These are phyloP conservation scores for Diadema setosum DNA, from an alignment of 35 echinoderm and acorn worm genomes.

Conservation along the genomic window DNA sequence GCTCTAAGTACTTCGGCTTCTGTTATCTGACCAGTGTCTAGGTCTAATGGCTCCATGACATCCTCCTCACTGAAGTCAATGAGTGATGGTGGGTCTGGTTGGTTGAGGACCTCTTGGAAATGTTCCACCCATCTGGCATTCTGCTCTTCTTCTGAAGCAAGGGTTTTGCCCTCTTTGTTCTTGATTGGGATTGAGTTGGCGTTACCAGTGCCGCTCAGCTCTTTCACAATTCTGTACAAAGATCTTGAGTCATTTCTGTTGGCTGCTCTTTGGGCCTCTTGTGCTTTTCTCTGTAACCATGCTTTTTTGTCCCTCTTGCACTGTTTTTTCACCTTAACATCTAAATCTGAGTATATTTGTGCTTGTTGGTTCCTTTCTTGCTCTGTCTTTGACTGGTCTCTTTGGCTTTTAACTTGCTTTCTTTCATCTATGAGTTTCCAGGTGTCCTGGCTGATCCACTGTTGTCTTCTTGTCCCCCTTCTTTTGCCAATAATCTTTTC, in stretches of 20 bases:
- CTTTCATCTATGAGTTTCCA: too few species aligned
- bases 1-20: slow-evolving; percentile 10
- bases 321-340: too few species aligned
- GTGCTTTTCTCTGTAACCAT: too few species aligned
- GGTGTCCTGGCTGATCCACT: too few species aligned
- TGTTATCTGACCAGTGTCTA: neutral
- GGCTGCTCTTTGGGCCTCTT: too few species aligned
- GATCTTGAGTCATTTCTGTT: neutral
- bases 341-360: too few species aligned
- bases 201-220: neutral
- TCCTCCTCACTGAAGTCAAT: neutral
- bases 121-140: neutral
- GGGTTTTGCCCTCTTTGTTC: neutral
- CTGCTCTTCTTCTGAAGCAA: neutral
- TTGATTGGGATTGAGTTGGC: neutral
- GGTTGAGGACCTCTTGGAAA: slow-evolving; percentile 13
- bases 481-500: too few species aligned
- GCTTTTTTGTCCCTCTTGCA: too few species aligned
- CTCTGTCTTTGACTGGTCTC: too few species aligned
- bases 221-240: neutral
- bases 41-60: neutral
- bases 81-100: neutral
- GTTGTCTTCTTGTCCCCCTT: too few species aligned
- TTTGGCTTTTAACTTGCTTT: too few species aligned
- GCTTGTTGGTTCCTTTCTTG: too few species aligned